Evolutionary conservation across 2,113 vertebrate genomes (phyloP), one percentile per base, ranked within the genome.

Genomic region (Megaleporinus macrocephalus): DNA sequence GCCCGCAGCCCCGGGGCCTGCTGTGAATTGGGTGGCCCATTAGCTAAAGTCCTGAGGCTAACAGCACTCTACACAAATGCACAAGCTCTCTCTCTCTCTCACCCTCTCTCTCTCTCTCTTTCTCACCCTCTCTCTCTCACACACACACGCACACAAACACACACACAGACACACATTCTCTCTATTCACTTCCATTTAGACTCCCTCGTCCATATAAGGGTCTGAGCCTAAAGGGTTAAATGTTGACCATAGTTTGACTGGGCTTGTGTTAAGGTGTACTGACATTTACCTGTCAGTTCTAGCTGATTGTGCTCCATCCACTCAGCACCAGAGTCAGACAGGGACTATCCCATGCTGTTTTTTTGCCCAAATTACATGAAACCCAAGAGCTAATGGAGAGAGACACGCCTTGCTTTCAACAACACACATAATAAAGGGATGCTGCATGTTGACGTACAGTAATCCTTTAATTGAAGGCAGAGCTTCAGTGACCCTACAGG

Each of bases 1-100:
- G 90, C 81, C 89, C 87, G 88, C 78, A 86, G 92, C 91, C 91
- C 14, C 29, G 72, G 91, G 92, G 90, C 84, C 89, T 90, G 87
- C 86, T 86, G 91, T 84, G 88, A 88, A 91, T 91, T 86, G 83
- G 91, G 91, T 90, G 91, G 91, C 90, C 93, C 90, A 93, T 94
- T 94, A 94, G 90, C 88, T 88, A 83, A 90, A 86, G 90, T 91
- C 91, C 79, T 83, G 74, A 87, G 92, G 90, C 88, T 85, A 92
- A 91, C 57, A 70, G 66, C 86, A 84, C 69, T 79, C 36, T 36
- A 86, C 68, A 81, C 62, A 66, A 61, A 81, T 61, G 36, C 24
- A 51, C 61, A 69, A 18, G 27, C 51, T 4, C 76, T 20, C n/a
- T n/a, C n/a, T n/a, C n/a, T n/a, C n/a, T n/a, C n/a, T n/a, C 36